A percentile compares a stretch with the other conserved stretches of the same genome.
phyloP scores from a whole-genome alignment of 2,888 invertebrate genomes.

The Calliopum simillimum region DNA sequence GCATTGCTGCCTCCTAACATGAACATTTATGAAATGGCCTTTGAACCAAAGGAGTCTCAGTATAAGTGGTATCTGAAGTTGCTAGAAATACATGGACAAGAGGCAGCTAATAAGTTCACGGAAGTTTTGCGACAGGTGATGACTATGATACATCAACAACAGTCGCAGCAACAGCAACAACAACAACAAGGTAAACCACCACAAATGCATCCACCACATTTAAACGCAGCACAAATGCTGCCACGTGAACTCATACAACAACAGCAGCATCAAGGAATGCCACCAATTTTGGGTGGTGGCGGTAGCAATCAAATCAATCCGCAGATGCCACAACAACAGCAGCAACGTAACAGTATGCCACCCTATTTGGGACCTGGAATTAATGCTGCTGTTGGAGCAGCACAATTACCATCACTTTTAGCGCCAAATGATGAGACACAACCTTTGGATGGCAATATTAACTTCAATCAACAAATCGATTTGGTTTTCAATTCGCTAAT shows the following conservation, averaged over 20 bases:
- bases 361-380: slow-evolving; percentile 39
- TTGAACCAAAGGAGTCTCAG: slow-evolving; percentile 70
- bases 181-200: slow-evolving; percentile 46
- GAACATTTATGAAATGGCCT: slow-evolving; percentile 71
- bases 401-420: slow-evolving; percentile 39
- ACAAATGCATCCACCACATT: slow-evolving; percentile 41
- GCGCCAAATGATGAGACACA: slow-evolving; percentile 55
- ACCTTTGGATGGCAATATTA: slow-evolving; percentile 52
- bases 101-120: slow-evolving; percentile 71
- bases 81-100: slow-evolving; percentile 70
- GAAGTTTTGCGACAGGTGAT: slow-evolving; percentile 66
- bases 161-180: slow-evolving; percentile 46
- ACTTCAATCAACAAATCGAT: slow-evolving; percentile 67
- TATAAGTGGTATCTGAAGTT: slow-evolving; percentile 72
- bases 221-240: slow-evolving; percentile 44
- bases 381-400: slow-evolving; percentile 11
- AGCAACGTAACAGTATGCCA: slow-evolving; percentile 38
- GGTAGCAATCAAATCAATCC: slow-evolving; percentile 32
- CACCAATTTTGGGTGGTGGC: slow-evolving; percentile 17
- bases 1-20: slow-evolving; percentile 71
- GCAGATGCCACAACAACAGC: slow-evolving; percentile 15
- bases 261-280: slow-evolving; percentile 43
- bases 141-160: slow-evolving; percentile 58
- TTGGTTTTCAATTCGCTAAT: slow-evolving; percentile 66
- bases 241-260: slow-evolving; percentile 48